Conservation (phyloP, 2,888 invertebrate genomes). For the Meteorus colon region DNA sequence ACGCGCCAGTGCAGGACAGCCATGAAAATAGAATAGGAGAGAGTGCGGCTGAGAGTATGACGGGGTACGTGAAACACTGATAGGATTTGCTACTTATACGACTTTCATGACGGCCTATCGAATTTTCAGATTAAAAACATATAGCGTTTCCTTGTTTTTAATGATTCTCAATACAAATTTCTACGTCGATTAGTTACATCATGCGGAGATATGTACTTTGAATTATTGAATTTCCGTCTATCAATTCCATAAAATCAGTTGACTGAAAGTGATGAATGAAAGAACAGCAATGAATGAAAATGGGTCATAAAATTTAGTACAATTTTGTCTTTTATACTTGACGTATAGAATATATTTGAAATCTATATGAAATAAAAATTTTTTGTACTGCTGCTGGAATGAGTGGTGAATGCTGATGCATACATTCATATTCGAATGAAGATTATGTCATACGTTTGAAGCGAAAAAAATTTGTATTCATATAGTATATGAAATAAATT, state of each 20-base stretch:
- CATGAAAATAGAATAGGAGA: not conserved
- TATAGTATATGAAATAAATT: not conserved
- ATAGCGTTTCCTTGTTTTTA: not conserved
- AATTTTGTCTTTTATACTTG: too few relatives aligned
- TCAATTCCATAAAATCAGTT: too few relatives aligned
- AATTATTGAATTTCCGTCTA: too few relatives aligned
- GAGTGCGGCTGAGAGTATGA: not conserved
- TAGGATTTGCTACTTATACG: conserved; percentile 33
- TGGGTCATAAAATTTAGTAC: too few relatives aligned
- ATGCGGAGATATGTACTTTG: too few relatives aligned
- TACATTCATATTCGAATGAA: not conserved
- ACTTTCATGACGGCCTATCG: not conserved
- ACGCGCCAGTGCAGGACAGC: conserved; percentile 7
- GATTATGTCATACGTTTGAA: not conserved
- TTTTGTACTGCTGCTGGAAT: too few relatives aligned
- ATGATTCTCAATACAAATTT: too few relatives aligned
- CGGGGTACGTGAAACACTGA: conserved; percentile 12
- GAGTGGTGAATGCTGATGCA: not conserved
- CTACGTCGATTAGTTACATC: too few relatives aligned
- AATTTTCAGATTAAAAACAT: conserved; percentile 7
- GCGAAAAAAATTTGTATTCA: not conserved
- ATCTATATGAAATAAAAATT: not conserved
- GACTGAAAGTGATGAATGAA: too few relatives aligned
- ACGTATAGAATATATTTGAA: not conserved
- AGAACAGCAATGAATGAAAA: too few relatives aligned